Evolutionary conservation across 2,113 vertebrate species (phyloP).

Genomic region (Psammodynastes pulverulentus): DNA sequence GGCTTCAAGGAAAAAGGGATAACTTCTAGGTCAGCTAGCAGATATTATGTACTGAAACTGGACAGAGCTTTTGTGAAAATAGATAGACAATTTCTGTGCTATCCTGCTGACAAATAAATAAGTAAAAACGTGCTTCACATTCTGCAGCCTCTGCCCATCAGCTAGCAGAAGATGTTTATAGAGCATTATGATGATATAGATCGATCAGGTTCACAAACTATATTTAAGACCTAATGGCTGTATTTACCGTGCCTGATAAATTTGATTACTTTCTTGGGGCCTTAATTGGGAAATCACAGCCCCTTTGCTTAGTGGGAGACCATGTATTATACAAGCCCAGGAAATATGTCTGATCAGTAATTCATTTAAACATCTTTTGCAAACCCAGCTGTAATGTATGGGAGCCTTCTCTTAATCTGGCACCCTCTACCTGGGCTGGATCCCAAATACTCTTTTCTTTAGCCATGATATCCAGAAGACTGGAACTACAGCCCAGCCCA

Average conservation of each 20-base stretch:
- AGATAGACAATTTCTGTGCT: neutral
- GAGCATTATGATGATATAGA: neutral
- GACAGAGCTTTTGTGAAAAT: neutral
- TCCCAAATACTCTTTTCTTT: neutral
- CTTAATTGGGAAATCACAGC: neutral
- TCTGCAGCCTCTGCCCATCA: neutral
- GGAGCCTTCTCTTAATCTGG: neutral
- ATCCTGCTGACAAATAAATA: neutral
- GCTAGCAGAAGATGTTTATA: neutral
- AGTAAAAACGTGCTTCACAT: neutral
- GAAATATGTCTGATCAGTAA: neutral
- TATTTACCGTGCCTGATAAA: neutral
- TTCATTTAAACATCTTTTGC: neutral
- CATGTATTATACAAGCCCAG: neutral
- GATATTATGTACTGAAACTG: neutral
- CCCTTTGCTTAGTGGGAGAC: neutral
- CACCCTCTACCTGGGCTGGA: neutral
- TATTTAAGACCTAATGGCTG: neutral
- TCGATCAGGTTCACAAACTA: neutral
- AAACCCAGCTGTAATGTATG: neutral
- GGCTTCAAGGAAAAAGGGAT: neutral
- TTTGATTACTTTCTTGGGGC: neutral
- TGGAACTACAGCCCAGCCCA: neutral
- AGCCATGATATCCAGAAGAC: neutral
- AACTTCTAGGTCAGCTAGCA: neutral